A percentile compares a stretch with the other conserved stretches of the same genome.
phyloP scores from a whole-genome alignment of 2,797 vertebrate species.

The Carduelis carduelis region DNA sequence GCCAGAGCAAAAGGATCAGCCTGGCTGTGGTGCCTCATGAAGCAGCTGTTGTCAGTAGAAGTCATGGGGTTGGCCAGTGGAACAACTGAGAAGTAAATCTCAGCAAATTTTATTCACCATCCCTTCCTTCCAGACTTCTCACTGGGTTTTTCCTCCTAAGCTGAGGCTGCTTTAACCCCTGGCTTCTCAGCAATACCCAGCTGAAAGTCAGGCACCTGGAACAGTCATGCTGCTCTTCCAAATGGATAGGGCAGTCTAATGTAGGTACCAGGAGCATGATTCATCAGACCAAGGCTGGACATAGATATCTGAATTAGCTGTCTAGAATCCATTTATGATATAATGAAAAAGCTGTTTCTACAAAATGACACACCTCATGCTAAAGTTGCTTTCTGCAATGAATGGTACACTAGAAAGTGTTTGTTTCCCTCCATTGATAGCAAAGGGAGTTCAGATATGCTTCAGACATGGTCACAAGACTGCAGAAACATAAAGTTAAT shows the following conservation, averaged over 20 bases:
- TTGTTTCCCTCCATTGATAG: neutral
- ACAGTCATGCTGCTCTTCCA: neutral
- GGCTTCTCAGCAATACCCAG: neutral
- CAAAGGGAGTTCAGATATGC: neutral
- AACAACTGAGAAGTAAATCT: neutral
- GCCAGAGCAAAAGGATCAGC: neutral
- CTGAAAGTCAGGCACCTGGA: neutral
- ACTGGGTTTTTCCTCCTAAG: neutral
- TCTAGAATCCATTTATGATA: neutral
- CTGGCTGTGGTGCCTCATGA: accelerated
- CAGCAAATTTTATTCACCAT: neutral
- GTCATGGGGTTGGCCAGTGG: accelerated
- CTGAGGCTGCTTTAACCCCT: neutral
- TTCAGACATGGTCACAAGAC: neutral
- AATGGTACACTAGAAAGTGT: neutral
- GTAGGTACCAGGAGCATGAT: neutral
- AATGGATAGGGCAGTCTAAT: neutral
- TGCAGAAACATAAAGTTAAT: neutral
- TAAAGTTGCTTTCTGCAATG: neutral
- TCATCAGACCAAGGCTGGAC: neutral
- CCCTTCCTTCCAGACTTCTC: neutral
- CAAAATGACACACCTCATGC: neutral
- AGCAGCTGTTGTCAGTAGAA: neutral
- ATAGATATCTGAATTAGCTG: neutral
- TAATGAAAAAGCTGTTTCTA: neutral